These are phyloP conservation scores for Protobothrops flavoviridis DNA, from an alignment of 2,113 vertebrate species.

Conservation along the genomic window DNA sequence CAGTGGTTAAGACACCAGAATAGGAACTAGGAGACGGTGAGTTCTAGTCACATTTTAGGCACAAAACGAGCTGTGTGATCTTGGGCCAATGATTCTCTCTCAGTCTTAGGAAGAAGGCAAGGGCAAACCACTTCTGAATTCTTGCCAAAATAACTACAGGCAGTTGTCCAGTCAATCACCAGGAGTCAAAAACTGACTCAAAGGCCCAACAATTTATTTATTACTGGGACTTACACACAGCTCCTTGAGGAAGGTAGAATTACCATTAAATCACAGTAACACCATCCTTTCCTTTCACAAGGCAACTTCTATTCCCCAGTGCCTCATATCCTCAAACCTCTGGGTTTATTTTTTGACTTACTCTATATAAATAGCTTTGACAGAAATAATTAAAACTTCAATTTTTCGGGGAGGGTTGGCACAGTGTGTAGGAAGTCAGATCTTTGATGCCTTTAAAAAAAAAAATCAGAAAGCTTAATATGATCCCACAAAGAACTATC, in stretches of 20 bases:
- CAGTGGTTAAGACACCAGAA: not conserved
- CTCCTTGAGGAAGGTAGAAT: not conserved
- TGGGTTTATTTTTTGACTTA: not conserved
- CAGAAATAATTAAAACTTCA: constrained; percentile 13
- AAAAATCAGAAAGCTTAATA: not conserved
- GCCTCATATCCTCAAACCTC: not conserved
- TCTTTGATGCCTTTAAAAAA: not conserved
- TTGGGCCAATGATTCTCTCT: not conserved
- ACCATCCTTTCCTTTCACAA: not conserved
- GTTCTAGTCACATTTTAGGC: not conserved
- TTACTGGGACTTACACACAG: not conserved
- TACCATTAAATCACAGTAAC: not conserved
- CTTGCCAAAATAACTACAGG: not conserved
- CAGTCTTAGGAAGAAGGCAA: not conserved
- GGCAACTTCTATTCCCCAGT: not conserved
- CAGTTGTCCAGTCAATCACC: not conserved
- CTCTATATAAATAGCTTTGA: not conserved
- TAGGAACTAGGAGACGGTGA: not conserved
- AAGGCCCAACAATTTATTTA: not conserved
- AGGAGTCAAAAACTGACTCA: not conserved
- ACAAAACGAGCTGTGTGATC: not conserved
- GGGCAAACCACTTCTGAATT: not conserved
- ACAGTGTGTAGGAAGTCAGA: not conserved
- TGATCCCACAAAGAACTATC: constrained; percentile 23
- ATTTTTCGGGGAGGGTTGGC: not conserved